These are phyloP conservation scores for Morus bassanus DNA, from an alignment of 2,797 vertebrate species.

Conservation along the genomic window DNA sequence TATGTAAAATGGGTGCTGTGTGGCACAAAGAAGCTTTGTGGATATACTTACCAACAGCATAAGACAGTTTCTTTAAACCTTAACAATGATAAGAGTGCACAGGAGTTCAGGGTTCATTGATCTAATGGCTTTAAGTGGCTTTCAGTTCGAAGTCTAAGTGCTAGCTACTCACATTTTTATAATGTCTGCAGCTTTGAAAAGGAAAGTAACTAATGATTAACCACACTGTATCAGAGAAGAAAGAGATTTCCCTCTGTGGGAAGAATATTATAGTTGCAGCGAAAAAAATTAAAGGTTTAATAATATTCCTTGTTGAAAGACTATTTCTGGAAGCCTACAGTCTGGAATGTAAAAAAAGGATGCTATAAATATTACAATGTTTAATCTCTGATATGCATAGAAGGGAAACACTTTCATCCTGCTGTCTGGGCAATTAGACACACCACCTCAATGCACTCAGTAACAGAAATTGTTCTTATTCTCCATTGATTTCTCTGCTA, in stretches of 20 bases:
- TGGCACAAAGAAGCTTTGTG: not conserved
- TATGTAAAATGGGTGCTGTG: not conserved
- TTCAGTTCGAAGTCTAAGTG: conserved; percentile 5
- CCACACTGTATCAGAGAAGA: not conserved
- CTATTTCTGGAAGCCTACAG: not conserved
- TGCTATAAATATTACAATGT: not conserved
- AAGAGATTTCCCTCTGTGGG: not conserved
- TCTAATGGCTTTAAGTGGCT: not conserved
- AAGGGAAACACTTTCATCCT: not conserved
- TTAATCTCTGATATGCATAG: not conserved
- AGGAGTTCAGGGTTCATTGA: not conserved
- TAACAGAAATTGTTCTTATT: not conserved
- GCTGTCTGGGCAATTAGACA: not conserved
- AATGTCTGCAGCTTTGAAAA: conserved; percentile 3
- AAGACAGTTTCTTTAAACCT: not conserved
- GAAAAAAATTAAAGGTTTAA: not conserved
- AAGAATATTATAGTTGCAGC: not conserved
- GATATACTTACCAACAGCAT: not conserved
- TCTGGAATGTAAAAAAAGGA: not conserved
- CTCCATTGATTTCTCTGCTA: not conserved
- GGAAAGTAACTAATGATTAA: conserved; percentile 18
- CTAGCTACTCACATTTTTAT: not conserved
- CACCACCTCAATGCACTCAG: not conserved
- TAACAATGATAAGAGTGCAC: not conserved
- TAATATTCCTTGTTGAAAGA: not conserved